These are phyloP conservation scores for Astur gentilis DNA, from an alignment of 2,113 vertebrate species.

Conservation along the genomic window DNA sequence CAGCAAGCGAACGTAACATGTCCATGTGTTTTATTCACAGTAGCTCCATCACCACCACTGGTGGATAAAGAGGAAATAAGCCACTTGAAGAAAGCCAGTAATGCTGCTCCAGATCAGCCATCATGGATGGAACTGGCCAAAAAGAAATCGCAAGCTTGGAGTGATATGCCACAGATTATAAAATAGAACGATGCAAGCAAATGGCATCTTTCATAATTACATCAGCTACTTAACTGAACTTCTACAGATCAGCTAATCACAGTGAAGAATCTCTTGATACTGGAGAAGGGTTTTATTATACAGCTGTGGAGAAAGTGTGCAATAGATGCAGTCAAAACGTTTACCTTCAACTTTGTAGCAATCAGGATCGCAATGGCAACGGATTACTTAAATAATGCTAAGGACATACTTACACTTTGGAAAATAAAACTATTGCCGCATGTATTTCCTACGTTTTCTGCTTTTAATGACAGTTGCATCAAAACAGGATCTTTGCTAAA, in stretches of 20 bases:
- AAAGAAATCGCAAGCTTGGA: constrained; percentile 98
- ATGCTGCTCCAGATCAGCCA: constrained; percentile 75
- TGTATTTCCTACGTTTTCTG: not conserved
- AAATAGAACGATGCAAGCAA: constrained; percentile 56
- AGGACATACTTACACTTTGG: not conserved
- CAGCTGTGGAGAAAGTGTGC: constrained; percentile 46
- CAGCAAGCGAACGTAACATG: not conserved
- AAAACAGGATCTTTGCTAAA: not conserved
- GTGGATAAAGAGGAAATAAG: constrained; percentile 73
- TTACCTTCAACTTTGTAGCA: constrained; percentile 35
- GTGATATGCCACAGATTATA: constrained; percentile 84
- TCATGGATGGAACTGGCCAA: constrained; percentile 97
- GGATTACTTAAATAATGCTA: not conserved
- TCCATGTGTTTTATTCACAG: constrained; percentile 21
- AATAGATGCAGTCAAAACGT: constrained; percentile 53
- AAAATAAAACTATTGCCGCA: constrained; percentile 19
- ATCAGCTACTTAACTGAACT: constrained; percentile 1
- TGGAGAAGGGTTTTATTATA: constrained; percentile 23
- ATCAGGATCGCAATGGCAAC: not conserved
- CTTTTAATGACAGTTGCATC: not conserved
- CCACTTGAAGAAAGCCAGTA: constrained; percentile 70
- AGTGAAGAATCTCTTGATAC: constrained; percentile 20
- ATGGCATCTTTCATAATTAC: not conserved
- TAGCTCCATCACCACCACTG: constrained; percentile 30
- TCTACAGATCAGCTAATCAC: constrained; percentile 10